Evolutionary conservation across 2,113 vertebrate species (phyloP).

Genomic region (Mohoua ochrocephala): DNA sequence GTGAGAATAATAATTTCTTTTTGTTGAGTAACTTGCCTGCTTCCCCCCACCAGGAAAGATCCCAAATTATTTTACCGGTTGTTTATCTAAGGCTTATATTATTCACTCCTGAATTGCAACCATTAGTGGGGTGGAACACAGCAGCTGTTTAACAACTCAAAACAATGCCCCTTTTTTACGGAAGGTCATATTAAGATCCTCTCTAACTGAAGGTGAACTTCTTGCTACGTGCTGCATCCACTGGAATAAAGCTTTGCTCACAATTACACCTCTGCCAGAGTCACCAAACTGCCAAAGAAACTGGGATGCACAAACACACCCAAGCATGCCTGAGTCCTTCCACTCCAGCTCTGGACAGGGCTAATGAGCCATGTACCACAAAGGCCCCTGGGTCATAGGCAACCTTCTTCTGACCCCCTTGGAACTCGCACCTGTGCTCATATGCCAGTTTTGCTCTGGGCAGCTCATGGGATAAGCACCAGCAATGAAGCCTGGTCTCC

Average conservation of each 20-base stretch:
- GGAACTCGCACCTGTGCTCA: not conserved
- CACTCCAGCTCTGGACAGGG: not conserved
- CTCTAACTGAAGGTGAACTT: conserved; percentile 11
- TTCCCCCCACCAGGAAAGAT: not conserved
- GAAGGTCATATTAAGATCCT: conserved; percentile 21
- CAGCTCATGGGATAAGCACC: not conserved
- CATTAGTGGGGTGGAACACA: conserved; percentile 11
- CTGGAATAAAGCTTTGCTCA: not conserved
- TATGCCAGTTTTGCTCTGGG: not conserved
- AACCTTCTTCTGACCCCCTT: not conserved
- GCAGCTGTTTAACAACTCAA: conserved; percentile 44
- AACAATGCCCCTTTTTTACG: not conserved
- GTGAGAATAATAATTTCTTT: conserved; percentile 40
- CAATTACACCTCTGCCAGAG: not conserved
- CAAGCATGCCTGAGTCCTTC: not conserved
- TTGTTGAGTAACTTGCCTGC: conserved; percentile 1
- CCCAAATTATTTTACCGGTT: conserved; percentile 50
- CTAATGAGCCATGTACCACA: not conserved
- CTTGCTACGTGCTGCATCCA: not conserved
- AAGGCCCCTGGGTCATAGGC: not conserved
- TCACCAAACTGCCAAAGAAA: not conserved
- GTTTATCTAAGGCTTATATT: not conserved
- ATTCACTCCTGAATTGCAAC: conserved; percentile 31
- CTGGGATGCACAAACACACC: not conserved
- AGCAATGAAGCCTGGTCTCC: not conserved